Evolutionary conservation across 1,140 invertebrate genomes (phyloP), one percentile per base, ranked within the genome.

Genomic region (Chrysopa pallens): DNA sequence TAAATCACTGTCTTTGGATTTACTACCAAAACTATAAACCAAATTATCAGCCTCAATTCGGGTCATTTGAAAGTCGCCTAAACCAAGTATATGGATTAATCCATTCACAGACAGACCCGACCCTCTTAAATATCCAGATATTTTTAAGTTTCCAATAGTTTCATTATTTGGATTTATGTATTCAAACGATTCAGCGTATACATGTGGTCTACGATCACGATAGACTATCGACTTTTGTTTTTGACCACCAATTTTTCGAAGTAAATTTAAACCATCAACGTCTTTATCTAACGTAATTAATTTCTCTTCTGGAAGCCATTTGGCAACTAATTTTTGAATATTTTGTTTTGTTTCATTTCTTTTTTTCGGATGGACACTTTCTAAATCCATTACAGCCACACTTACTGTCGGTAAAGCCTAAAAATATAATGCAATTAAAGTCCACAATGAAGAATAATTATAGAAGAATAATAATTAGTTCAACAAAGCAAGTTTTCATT

Each of bases 51-150:
- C 69, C 64, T 82, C 78, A 49, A 96, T 88, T 58, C 80, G 74
- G 4, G 63, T 67, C 72, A 97, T 78, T 68, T 95, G 91, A 60
- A 83, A 97, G 57, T 94, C 84, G 35, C 90, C 92, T 56, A 88
- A 74, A 0, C 88, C 90, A 40, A 86, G 77, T 40, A 98, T 75
- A 55, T 97, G 86, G 38, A 98, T 66, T 38, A 96, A 66, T 48
- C 78, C 68, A 70, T 97, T 95, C 0, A 85, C 88, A 60, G 80
- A 82, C 33, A 94, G 63, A 6, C 80, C 64, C 50, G 75, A 70
- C 1, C 88, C 85, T 53, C 85, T 66, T 38, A 97, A 59, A 63
- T 81, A 94, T 3, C 93, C 93, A 45, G 78, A 80, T 1, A 96
- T 60, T 64, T 81, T 81, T 27, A 96, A 60, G 29, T 76, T 86